A percentile compares a stretch with the other conserved stretches of the same genome.
Conservation (phyloP, 2,888 invertebrate genomes). For the Homarus gammarus region DNA sequence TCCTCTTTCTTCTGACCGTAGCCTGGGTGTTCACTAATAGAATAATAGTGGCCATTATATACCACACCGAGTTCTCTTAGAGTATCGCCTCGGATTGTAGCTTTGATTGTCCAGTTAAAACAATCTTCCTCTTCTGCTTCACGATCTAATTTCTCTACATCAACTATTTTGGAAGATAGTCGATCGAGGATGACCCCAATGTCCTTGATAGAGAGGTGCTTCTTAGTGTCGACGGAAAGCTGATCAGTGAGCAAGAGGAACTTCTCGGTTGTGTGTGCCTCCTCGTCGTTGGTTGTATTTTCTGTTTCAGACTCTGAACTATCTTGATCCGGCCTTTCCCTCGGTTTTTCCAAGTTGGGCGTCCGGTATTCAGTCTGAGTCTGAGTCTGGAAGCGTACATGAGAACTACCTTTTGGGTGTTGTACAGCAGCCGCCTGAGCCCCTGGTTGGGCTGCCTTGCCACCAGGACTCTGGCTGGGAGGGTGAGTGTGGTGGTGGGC, state of each 20-base stretch:
- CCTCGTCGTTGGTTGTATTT: slow-evolving; percentile 84
- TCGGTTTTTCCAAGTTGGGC: slow-evolving; percentile 76
- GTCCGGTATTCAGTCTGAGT: slow-evolving; percentile 69
- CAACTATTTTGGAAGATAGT: slow-evolving; percentile 94
- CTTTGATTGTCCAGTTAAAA: slow-evolving; percentile 98
- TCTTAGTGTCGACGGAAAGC: slow-evolving; percentile 93
- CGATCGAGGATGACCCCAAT: slow-evolving; percentile 96
- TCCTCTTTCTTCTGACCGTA: slow-evolving; percentile 81
- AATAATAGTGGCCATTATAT: slow-evolving; percentile 96
- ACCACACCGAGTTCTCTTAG: slow-evolving; percentile 94
- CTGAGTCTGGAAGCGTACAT: slow-evolving; percentile 73
- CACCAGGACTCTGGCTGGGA: slow-evolving; percentile 63
- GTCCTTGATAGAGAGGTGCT: slow-evolving; percentile 95
- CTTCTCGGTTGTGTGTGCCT: slow-evolving; percentile 90
- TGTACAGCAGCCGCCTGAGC: neutral
- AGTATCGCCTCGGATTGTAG: slow-evolving; percentile 94
- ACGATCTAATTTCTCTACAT: slow-evolving; percentile 93
- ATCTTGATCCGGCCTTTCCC: slow-evolving; percentile 86
- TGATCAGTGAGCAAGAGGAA: slow-evolving; percentile 95
- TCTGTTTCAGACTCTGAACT: slow-evolving; percentile 96
- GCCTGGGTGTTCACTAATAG: slow-evolving; percentile 95
- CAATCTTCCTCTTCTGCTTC: slow-evolving; percentile 96
- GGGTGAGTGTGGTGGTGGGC: slow-evolving; percentile 78
- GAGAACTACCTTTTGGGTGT: slow-evolving; percentile 43
- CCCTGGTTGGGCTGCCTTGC: slow-evolving; percentile 37